A percentile compares a stretch with the other conserved stretches of the same genome.
phyloP scores from a whole-genome alignment of 2,797 vertebrate genomes.

The Diglossa cyanea region DNA sequence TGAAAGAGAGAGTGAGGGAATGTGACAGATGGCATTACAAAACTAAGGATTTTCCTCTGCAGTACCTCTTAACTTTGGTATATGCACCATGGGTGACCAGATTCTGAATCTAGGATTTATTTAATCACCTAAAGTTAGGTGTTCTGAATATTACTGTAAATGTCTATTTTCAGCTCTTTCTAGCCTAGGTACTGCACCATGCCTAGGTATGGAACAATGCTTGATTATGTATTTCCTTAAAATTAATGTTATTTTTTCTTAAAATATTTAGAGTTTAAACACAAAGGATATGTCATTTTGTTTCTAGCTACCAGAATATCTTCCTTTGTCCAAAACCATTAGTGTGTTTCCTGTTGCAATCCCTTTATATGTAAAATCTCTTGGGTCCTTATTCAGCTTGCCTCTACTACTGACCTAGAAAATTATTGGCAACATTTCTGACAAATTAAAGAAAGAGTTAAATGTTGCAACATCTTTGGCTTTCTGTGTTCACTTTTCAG shows the following conservation, averaged over 20 bases:
- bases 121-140: neutral
- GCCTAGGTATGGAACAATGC: neutral
- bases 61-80: neutral
- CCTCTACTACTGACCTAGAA: neutral
- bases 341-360: neutral
- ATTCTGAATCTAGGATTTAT: neutral
- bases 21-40: neutral
- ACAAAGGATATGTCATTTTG: neutral
- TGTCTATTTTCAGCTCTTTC: neutral
- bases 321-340: neutral
- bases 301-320: neutral
- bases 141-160: neutral
- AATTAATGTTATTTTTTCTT: accelerated
- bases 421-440: neutral
- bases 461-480: neutral
- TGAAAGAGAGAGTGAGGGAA: neutral
- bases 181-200: neutral
- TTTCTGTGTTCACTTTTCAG: neutral
- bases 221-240: neutral
- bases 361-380: neutral
- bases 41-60: neutral
- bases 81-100: neutral
- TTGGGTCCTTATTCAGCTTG: neutral
- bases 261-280: neutral
- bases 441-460: neutral